phyloP scores from a whole-genome alignment of 2,888 invertebrate genomes.

The Caenorhabditis sp. region DNA sequence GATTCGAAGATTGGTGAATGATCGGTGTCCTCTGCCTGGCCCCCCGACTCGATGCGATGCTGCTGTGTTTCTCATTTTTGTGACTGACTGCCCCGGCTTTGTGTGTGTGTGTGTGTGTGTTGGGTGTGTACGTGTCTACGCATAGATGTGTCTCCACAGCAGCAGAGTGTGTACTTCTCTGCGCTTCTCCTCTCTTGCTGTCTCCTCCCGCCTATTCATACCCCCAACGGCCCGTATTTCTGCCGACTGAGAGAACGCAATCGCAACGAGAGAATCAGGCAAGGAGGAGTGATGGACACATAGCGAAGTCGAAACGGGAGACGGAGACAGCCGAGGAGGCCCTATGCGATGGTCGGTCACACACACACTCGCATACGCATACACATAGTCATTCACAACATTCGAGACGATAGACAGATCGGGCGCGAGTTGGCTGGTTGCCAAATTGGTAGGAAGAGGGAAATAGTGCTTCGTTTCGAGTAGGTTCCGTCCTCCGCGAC shows the following conservation, averaged over 20 bases:
- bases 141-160: slow-evolving; percentile 39
- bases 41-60: slow-evolving; percentile 20
- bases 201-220: slow-evolving; percentile 15
- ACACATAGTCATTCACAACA: slow-evolving; percentile 33
- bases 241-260: slow-evolving; percentile 30
- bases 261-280: slow-evolving; percentile 15
- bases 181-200: slow-evolving; percentile 12
- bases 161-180: slow-evolving; percentile 10
- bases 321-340: slow-evolving; percentile 12
- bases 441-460: slow-evolving; percentile 9
- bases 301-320: slow-evolving; percentile 24
- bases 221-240: slow-evolving; percentile 14
- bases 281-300: slow-evolving; percentile 3
- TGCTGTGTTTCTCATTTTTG: slow-evolving; percentile 57
- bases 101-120: slow-evolving; percentile 39
- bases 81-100: slow-evolving; percentile 46
- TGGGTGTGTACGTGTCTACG: slow-evolving; percentile 17
- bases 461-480: background rate
- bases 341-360: slow-evolving; percentile 39
- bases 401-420: slow-evolving; percentile 4
- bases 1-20: slow-evolving; percentile 46
- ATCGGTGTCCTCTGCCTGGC: slow-evolving; percentile 46
- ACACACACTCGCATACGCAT: slow-evolving; percentile 19
- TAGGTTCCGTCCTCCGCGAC: slow-evolving; percentile 4
- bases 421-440: slow-evolving; percentile 46